Conservation (phyloP, 2,888 invertebrate species). For the Leuctra nigra region DNA sequence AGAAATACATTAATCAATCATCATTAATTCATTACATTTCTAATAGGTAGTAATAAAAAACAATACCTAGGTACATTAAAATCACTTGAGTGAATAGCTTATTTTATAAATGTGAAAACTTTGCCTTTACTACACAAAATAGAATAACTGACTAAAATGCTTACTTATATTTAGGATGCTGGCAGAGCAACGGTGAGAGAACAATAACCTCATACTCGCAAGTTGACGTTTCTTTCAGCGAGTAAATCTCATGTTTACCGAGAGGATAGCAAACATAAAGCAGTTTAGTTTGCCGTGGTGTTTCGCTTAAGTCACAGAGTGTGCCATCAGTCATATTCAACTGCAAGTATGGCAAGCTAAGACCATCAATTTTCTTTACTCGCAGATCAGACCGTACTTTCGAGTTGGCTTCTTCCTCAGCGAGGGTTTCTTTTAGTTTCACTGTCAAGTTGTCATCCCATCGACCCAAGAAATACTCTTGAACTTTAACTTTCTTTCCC, state of each 20-base stretch:
- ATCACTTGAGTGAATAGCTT: too few species aligned
- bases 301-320: slow-evolving; percentile 81
- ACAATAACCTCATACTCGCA: slow-evolving; percentile 94
- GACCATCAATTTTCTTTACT: slow-evolving; percentile 76
- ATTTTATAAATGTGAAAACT: too few species aligned
- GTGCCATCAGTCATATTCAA: slow-evolving; percentile 87
- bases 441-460: slow-evolving; percentile 61
- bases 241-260: slow-evolving; percentile 87
- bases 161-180: slow-evolving; percentile 77
- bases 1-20: too few species aligned
- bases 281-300: slow-evolving; percentile 72
- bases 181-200: slow-evolving; percentile 77
- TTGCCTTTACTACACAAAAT: too few species aligned
- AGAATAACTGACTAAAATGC: too few species aligned
- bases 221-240: slow-evolving; percentile 86
- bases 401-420: slow-evolving; percentile 21
- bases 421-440: slow-evolving; percentile 33
- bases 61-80: too few species aligned
- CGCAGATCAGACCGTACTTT: slow-evolving; percentile 37
- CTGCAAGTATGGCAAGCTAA: slow-evolving; percentile 80
- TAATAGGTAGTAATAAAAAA: too few species aligned
- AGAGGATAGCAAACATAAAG: slow-evolving; percentile 84
- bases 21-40: too few species aligned
- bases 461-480: slow-evolving; percentile 79
- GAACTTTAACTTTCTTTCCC: slow-evolving; percentile 72